A percentile compares a stretch with the other conserved stretches of the same genome.
phyloP scores from a whole-genome alignment of 2,113 vertebrate genomes.

The Rhineura floridana region DNA sequence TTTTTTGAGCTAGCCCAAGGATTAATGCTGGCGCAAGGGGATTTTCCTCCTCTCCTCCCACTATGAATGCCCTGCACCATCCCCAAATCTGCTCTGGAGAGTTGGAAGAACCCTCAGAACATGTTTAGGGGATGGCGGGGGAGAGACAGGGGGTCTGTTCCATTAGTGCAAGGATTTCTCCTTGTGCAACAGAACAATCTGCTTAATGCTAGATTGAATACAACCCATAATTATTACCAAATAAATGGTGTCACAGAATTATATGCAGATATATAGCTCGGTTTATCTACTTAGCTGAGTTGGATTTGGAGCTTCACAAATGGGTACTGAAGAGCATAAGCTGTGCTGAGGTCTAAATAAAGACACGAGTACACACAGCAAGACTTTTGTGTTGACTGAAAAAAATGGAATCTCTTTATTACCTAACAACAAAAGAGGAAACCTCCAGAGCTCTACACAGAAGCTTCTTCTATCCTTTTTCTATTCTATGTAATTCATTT shows the following conservation, averaged over 20 bases:
- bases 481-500: fast-evolving
- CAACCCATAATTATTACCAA: no score
- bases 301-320: background rate
- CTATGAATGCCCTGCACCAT: no score
- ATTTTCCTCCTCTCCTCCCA: no score
- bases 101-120: no score
- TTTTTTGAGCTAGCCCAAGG: no score
- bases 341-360: background rate
- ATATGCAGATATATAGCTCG: background rate
- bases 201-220: no score
- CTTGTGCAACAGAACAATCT: no score
- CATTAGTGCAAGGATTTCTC: no score
- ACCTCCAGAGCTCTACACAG: background rate
- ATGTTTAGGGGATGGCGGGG: no score
- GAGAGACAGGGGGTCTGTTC: no score
- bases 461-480: background rate
- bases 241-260: background rate
- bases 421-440: conserved; percentile 7
- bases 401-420: background rate
- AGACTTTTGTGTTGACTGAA: background rate
- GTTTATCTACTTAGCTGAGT: fast-evolving
- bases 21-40: no score
- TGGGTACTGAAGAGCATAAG: background rate
- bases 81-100: no score
- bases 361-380: background rate